A percentile compares a stretch with the other conserved stretches of the same genome.
Evolutionary conservation across 35 echinoderm and acorn worm genomes (phyloP).

Genomic region (Chiridota heheva): DNA sequence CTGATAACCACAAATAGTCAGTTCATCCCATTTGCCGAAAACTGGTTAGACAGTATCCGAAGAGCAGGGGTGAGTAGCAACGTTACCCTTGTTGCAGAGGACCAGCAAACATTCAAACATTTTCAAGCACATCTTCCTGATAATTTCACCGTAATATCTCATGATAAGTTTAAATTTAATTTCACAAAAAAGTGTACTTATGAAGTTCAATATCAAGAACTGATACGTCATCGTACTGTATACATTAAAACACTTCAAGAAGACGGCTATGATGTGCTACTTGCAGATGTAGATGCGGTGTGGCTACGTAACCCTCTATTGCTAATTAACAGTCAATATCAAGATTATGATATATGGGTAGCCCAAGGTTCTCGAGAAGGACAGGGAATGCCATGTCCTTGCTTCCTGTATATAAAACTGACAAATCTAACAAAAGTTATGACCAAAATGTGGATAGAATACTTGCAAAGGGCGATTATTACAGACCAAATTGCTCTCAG

Average conservation of each 20-base stretch:
- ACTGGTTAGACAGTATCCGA: too few species aligned
- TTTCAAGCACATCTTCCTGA: too few species aligned
- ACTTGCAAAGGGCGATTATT: background rate
- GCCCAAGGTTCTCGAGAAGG: slow-evolving; percentile 21
- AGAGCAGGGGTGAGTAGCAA: too few species aligned
- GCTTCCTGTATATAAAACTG: slow-evolving; percentile 33
- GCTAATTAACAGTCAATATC: slow-evolving; percentile 3
- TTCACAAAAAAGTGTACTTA: slow-evolving; percentile 1
- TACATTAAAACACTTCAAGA: slow-evolving; percentile 25
- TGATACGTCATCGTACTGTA: slow-evolving; percentile 30
- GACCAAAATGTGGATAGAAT: slow-evolving; percentile 24
- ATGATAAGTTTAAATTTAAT: slow-evolving; percentile 28
- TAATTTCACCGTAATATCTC: slow-evolving; percentile 24
- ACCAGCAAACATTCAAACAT: too few species aligned
- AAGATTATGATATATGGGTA: slow-evolving; percentile 15
- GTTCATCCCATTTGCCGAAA: too few species aligned
- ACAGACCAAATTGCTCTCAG: slow-evolving; percentile 22
- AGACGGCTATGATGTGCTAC: slow-evolving; percentile 19
- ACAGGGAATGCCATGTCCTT: slow-evolving; percentile 12
- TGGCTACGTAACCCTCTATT: slow-evolving; percentile 15
- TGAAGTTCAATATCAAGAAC: slow-evolving; percentile 24
- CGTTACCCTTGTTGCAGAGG: too few species aligned
- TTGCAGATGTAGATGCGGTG: slow-evolving; percentile 20
- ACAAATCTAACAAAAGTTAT: background rate
- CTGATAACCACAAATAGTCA: too few species aligned